A percentile compares a stretch with the other conserved stretches of the same genome.
phyloP scores from a whole-genome alignment of 2,113 vertebrate species.

The Prunella fulvescens region DNA sequence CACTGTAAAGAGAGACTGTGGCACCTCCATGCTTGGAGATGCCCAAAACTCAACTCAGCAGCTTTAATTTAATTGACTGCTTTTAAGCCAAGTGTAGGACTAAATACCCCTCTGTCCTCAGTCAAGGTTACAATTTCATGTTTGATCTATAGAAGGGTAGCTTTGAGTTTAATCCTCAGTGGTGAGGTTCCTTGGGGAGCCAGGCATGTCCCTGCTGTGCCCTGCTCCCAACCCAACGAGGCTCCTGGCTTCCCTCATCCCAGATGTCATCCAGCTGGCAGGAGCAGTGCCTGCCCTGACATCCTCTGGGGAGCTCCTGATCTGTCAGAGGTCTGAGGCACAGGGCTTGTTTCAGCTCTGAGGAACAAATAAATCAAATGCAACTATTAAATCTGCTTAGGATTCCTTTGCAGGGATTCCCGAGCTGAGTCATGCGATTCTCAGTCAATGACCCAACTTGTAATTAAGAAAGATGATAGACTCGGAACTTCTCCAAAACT shows the following conservation, averaged over 20 bases:
- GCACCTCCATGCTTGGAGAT: neutral
- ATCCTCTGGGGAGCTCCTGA: neutral
- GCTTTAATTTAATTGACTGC: neutral
- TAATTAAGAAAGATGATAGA: slow-evolving; percentile 21
- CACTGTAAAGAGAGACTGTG: neutral
- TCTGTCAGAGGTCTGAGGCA: neutral
- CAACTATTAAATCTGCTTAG: neutral
- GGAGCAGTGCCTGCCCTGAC: neutral
- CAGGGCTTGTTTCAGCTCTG: neutral
- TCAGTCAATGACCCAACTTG: neutral
- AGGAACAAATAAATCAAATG: neutral
- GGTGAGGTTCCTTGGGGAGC: neutral
- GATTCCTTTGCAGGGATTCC: slow-evolving; percentile 32
- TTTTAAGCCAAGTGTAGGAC: neutral
- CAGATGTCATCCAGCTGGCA: neutral
- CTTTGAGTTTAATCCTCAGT: neutral
- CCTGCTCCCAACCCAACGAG: neutral
- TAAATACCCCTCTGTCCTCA: neutral
- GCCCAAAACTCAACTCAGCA: neutral
- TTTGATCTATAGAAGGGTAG: neutral
- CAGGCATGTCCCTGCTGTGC: fast-evolving
- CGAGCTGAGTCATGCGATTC: neutral
- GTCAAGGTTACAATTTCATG: fast-evolving
- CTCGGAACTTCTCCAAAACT: slow-evolving; percentile 16
- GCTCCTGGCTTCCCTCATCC: fast-evolving